phyloP scores from a whole-genome alignment of 2,797 vertebrate species.

The Mus caroli region DNA sequence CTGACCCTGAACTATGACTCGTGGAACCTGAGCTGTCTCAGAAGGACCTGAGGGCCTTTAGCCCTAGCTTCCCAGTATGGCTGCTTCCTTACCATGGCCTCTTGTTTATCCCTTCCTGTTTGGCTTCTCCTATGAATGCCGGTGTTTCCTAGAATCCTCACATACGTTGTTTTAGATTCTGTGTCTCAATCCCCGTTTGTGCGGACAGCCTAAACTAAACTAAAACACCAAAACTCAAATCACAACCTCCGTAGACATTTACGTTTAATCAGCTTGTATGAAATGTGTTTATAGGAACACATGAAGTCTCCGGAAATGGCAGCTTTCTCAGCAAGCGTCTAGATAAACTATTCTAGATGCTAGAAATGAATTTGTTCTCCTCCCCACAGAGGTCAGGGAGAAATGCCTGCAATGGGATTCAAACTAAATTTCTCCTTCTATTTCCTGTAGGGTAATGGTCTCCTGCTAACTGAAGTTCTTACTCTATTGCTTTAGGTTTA shows the following conservation, averaged over 20 bases:
- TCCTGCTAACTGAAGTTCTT: not conserved
- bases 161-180: not conserved
- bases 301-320: not conserved
- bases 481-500: not conserved
- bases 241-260: not conserved
- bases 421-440: not conserved
- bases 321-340: not conserved
- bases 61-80: not conserved
- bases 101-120: not conserved
- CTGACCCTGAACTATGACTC: not conserved
- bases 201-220: conserved; percentile 5
- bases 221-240: conserved; percentile 34
- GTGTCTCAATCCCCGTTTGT: not conserved
- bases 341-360: not conserved
- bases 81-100: not conserved
- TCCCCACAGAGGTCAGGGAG: not conserved
- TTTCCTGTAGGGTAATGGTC: not conserved
- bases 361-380: not conserved
- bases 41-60: not conserved
- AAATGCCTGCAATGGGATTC: not conserved
- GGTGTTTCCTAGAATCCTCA: conserved; percentile 7
- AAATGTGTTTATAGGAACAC: not conserved
- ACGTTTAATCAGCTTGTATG: not conserved
- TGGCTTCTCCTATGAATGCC: not conserved
- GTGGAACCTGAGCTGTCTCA: not conserved